phyloP scores from a whole-genome alignment of 2,797 vertebrate genomes.

The Phyllotis vaccarum region DNA sequence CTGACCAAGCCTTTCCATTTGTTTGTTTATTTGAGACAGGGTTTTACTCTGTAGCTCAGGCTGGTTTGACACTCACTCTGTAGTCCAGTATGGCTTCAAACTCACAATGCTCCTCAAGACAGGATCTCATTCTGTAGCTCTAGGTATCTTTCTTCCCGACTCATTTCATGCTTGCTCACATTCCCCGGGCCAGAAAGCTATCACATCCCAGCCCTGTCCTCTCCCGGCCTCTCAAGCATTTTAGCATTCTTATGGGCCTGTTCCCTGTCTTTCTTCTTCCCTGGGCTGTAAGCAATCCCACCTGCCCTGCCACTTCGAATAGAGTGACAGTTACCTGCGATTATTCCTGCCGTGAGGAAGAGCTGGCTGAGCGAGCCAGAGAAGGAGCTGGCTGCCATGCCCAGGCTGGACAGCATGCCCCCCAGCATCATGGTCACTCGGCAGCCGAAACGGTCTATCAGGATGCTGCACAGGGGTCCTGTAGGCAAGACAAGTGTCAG shows the following conservation, averaged over 20 bases:
- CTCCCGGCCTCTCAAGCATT: not conserved
- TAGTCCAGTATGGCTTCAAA: not conserved
- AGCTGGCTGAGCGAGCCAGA: conserved; percentile 92
- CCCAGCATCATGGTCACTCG: conserved; percentile 93
- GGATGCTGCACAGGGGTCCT: conserved; percentile 96
- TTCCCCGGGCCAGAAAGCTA: not conserved
- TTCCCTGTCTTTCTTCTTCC: rapidly evolving
- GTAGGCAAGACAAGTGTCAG: conserved; percentile 9
- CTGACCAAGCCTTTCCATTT: not conserved
- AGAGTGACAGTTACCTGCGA: conserved; percentile 91
- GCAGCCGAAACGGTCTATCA: conserved; percentile 94
- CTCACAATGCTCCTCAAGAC: not conserved
- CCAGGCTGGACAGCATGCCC: conserved; percentile 93
- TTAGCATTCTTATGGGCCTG: not conserved
- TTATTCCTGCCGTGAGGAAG: conserved; percentile 93
- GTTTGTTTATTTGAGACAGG: not conserved
- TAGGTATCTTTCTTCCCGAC: not conserved
- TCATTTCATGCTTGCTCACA: not conserved
- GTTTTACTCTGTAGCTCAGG: not conserved
- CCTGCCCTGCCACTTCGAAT: not conserved
- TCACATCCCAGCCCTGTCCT: not conserved
- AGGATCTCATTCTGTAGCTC: not conserved
- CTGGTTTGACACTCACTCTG: too few species aligned
- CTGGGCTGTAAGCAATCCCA: not conserved
- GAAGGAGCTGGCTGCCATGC: conserved; percentile 94